Conservation (phyloP, 2,113 vertebrate genomes). For the Hystrix brachyura region DNA sequence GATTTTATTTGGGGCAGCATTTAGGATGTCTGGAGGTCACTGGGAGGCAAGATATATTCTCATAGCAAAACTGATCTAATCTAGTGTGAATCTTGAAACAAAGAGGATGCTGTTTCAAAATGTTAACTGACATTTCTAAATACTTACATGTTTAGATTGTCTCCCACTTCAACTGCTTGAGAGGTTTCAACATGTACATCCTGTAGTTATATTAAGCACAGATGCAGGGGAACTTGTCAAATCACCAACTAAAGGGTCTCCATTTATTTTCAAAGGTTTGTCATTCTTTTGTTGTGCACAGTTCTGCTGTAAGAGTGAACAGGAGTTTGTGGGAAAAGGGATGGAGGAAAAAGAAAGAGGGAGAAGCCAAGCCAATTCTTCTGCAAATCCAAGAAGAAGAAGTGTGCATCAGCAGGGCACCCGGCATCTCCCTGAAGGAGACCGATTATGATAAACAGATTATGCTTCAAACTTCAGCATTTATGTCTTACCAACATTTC, state of each 20-base stretch:
- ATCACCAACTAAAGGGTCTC: not conserved
- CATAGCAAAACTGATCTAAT: conserved; percentile 11
- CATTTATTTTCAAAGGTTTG: not conserved
- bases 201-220: not conserved
- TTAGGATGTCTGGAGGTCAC: not conserved
- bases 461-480: not conserved
- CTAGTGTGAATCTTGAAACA: not conserved
- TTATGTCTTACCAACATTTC: not conserved
- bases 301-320: not conserved
- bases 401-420: not conserved
- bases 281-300: not conserved
- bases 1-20: conserved; percentile 5
- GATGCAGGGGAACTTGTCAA: not conserved
- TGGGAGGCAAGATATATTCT: not conserved
- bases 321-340: not conserved
- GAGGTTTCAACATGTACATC: not conserved
- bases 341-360: not conserved
- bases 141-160: not conserved
- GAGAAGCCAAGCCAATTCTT: not conserved
- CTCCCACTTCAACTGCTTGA: not conserved
- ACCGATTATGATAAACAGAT: not conserved
- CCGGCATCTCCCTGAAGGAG: not conserved
- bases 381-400: not conserved
- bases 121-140: not conserved
- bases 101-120: conserved; percentile 33